Percentiles rank a stretch among this genome's conserved stretches.
These are phyloP conservation scores for Myotis davidii DNA, from an alignment of 2,113 vertebrate genomes.

Conservation along the genomic window DNA sequence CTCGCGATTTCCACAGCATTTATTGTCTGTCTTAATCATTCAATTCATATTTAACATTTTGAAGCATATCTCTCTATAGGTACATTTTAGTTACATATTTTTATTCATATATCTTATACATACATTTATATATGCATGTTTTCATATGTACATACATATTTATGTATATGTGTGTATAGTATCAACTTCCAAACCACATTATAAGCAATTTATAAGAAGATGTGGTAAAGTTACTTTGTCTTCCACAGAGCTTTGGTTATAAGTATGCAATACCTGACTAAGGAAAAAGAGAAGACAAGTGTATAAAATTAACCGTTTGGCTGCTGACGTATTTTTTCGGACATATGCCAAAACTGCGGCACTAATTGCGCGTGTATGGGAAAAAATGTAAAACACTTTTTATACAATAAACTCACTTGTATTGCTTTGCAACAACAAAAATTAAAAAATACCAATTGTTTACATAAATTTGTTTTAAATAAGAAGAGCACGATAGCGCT, in stretches of 20 bases:
- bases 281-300: slow-evolving; percentile 8
- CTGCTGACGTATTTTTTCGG: no score
- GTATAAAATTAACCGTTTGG: slow-evolving; percentile 20
- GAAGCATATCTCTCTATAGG: neutral
- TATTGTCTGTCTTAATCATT: neutral
- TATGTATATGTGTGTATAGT: neutral
- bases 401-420: no score
- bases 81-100: neutral
- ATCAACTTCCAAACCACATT: neutral
- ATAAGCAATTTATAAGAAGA: neutral
- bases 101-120: neutral
- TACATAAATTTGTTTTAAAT: no score
- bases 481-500: no score
- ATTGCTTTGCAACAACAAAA: no score
- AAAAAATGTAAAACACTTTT: no score
- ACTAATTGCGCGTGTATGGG: no score
- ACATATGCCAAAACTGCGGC: no score
- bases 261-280: neutral
- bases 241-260: neutral
- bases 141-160: neutral
- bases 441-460: no score
- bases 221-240: neutral
- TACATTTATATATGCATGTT: neutral
- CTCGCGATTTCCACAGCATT: neutral
- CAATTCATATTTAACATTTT: neutral